A percentile compares a stretch with the other conserved stretches of the same genome.
phyloP scores from a whole-genome alignment of 2,888 invertebrate species.

The Timema podura region DNA sequence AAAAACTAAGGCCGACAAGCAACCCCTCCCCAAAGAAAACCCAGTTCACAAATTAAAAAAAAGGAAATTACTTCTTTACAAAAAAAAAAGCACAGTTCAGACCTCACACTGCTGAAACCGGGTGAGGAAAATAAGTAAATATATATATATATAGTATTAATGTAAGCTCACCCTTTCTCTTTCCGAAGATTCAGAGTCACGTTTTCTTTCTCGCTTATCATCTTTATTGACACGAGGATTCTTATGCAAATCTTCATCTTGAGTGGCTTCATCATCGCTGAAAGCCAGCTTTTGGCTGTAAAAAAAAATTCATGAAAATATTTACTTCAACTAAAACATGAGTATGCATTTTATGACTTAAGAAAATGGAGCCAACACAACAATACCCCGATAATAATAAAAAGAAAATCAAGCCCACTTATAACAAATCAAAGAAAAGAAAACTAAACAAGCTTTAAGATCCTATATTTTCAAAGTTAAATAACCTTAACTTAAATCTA shows the following conservation, averaged over 20 bases:
- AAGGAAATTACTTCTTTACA: no score
- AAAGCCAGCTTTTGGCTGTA: conserved; percentile 84
- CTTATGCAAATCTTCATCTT: conserved; percentile 36
- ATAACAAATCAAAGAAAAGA: no score
- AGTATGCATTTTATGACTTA: no score
- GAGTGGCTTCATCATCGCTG: conserved; percentile 79
- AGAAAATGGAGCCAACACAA: no score
- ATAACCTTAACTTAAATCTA: no score
- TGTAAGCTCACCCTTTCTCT: conserved; percentile 16
- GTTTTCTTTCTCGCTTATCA: conserved; percentile 23
- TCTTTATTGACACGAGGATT: conserved; percentile 36
- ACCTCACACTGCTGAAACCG: not conserved
- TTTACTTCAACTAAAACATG: no score
- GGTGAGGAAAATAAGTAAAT: not conserved
- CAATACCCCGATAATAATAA: no score
- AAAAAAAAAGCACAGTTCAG: not conserved
- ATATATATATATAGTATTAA: not conserved
- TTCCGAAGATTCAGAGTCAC: conserved; percentile 24
- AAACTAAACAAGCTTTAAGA: no score
- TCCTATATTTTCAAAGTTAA: no score
- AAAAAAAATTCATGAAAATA: conserved; percentile 28
- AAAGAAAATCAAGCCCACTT: no score
- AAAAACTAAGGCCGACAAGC: no score
- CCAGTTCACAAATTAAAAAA: not conserved
- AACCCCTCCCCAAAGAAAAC: no score